Evolutionary conservation across 2,888 invertebrate species (phyloP).

Genomic region (Trissonchulus latispiculum): DNA sequence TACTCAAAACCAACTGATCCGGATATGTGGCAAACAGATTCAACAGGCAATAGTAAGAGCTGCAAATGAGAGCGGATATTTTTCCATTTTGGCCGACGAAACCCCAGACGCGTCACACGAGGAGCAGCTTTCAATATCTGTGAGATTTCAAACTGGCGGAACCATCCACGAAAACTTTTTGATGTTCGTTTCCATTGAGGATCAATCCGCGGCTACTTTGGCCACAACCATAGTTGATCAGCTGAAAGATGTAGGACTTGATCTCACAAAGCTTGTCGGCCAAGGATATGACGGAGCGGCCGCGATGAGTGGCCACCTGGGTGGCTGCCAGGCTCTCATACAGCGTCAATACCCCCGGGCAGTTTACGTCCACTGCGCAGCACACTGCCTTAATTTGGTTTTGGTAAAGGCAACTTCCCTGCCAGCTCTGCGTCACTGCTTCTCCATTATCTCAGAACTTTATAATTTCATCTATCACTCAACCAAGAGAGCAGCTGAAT

Average conservation of each 20-base stretch:
- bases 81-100: neutral
- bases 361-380: neutral
- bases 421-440: neutral
- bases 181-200: neutral
- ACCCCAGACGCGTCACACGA: neutral
- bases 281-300: neutral
- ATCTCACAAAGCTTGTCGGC: neutral
- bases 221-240: neutral
- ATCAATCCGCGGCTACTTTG: neutral
- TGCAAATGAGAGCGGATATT: neutral
- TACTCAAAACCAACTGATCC: neutral
- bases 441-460: neutral
- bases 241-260: neutral
- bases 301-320: neutral
- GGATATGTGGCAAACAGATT: neutral
- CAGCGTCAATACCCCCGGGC: neutral
- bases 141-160: neutral
- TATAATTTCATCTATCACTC: neutral
- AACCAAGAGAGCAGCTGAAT: neutral
- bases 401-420: neutral
- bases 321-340: too few relatives aligned
- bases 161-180: neutral
- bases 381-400: neutral
- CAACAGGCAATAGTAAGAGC: neutral
- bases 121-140: neutral